These are phyloP conservation scores for Patella ulyssiponensis DNA, from an alignment of 2,888 invertebrate species.

Conservation along the genomic window DNA sequence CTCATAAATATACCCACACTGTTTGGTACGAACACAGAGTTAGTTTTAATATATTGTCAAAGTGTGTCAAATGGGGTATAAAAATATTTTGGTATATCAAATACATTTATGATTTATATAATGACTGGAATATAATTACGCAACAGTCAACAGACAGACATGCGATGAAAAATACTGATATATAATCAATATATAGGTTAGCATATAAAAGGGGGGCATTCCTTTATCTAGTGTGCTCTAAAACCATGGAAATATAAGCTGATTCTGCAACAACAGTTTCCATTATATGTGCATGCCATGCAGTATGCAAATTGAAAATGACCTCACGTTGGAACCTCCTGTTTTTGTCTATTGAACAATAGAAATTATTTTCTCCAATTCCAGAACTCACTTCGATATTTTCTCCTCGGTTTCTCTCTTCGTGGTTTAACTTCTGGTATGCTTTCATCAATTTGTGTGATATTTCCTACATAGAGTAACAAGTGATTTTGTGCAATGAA, in stretches of 20 bases:
- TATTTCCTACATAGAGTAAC: neutral
- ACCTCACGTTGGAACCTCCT: neutral
- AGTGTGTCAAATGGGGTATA: too few relatives aligned
- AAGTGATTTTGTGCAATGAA: too few relatives aligned
- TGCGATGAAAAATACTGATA: too few relatives aligned
- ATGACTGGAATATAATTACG: too few relatives aligned
- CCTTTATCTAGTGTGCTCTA: conserved; percentile 21
- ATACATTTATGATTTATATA: too few relatives aligned
- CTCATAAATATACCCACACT: too few relatives aligned
- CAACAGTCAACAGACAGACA: too few relatives aligned
- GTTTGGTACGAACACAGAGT: too few relatives aligned
- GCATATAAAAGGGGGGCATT: neutral
- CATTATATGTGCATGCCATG: neutral
- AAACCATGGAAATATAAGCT: conserved; percentile 17
- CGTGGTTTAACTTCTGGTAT: neutral
- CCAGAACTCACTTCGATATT: conserved; percentile 7
- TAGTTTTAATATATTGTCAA: too few relatives aligned
- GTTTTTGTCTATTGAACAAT: neutral
- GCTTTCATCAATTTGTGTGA: neutral
- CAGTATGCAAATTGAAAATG: neutral
- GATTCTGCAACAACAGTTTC: conserved; percentile 18
- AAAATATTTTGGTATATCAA: too few relatives aligned
- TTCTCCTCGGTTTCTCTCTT: neutral
- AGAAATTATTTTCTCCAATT: conserved; percentile 7
- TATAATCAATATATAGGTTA: too few relatives aligned